These are phyloP conservation scores for Drosophila obscura DNA, from an alignment of 1,140 invertebrate genomes.

Conservation along the genomic window DNA sequence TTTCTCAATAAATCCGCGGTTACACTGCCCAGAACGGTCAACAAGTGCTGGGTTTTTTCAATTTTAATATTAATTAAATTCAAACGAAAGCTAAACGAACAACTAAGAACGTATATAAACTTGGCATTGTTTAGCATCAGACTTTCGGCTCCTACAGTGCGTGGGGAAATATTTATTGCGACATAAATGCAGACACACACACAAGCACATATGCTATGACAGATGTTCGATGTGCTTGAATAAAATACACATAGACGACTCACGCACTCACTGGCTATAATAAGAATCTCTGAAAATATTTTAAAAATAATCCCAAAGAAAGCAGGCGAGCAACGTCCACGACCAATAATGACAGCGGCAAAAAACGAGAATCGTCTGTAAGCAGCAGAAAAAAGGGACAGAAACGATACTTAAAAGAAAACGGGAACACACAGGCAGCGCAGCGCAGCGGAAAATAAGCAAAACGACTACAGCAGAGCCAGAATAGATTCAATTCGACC, in stretches of 20 bases:
- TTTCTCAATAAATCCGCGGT: slow-evolving; percentile 9
- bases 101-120: slow-evolving; percentile 17
- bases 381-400: slow-evolving; percentile 22
- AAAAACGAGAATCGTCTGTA: slow-evolving; percentile 18
- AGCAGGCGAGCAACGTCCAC: slow-evolving; percentile 17
- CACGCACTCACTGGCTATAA: slow-evolving; percentile 34
- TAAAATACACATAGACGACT: slow-evolving; percentile 10
- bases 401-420: slow-evolving; percentile 15
- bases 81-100: slow-evolving; percentile 21
- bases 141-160: slow-evolving; percentile 27
- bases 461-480: neutral
- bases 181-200: slow-evolving; percentile 31
- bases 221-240: slow-evolving; percentile 34
- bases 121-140: slow-evolving; percentile 9
- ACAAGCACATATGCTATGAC: slow-evolving; percentile 17
- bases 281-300: slow-evolving; percentile 49
- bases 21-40: slow-evolving; percentile 24
- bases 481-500: slow-evolving; percentile 7
- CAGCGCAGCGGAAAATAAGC: slow-evolving; percentile 26
- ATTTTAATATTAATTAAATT: slow-evolving; percentile 27
- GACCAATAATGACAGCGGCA: neutral
- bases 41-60: slow-evolving; percentile 35
- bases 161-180: slow-evolving; percentile 45
- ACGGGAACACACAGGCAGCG: slow-evolving; percentile 14
- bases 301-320: slow-evolving; percentile 56